Percentiles rank a stretch among this genome's conserved stretches.
Evolutionary conservation across 2,797 vertebrate genomes (phyloP).

Genomic region (Coregonus ussuriensis): DNA sequence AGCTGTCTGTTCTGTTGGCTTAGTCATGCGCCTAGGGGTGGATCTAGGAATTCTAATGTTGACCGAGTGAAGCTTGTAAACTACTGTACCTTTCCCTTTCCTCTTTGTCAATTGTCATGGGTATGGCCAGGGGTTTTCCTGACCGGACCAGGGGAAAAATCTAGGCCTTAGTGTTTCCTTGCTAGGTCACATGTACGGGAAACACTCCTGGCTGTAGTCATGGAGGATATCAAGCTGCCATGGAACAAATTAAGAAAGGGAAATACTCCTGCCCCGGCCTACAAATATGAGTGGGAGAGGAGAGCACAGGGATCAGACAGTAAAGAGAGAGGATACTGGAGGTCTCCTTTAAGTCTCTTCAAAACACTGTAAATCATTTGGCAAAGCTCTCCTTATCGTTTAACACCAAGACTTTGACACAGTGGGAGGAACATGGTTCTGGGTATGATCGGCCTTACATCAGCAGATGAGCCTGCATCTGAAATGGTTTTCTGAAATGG

Average conservation of each 20-base stretch:
- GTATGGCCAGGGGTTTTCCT: too few species aligned
- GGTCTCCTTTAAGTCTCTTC: constrained; percentile 58
- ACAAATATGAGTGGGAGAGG: constrained; percentile 33
- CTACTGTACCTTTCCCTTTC: neutral
- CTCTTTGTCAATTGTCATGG: neutral
- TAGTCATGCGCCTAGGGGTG: neutral
- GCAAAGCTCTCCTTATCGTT: constrained; percentile 58
- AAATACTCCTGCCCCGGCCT: constrained; percentile 49
- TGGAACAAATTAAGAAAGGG: constrained; percentile 57
- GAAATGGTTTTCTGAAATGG: constrained; percentile 10
- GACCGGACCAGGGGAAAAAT: too few species aligned
- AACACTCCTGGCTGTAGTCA: neutral
- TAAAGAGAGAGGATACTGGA: constrained; percentile 60
- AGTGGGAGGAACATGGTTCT: constrained; percentile 38
- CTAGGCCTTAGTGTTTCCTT: neutral
- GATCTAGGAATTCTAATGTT: neutral
- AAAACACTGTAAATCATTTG: constrained; percentile 60
- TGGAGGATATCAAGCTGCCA: constrained; percentile 46
- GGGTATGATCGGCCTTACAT: constrained; percentile 49
- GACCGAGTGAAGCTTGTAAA: neutral
- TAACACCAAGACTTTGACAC: constrained; percentile 51
- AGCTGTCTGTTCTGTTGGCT: constrained; percentile 32
- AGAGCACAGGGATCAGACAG: constrained; percentile 40
- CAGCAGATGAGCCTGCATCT: constrained; percentile 36
- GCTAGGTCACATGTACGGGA: neutral